Evolutionary conservation across 2,888 invertebrate genomes (phyloP).

Genomic region (Orchesellides sinensis): DNA sequence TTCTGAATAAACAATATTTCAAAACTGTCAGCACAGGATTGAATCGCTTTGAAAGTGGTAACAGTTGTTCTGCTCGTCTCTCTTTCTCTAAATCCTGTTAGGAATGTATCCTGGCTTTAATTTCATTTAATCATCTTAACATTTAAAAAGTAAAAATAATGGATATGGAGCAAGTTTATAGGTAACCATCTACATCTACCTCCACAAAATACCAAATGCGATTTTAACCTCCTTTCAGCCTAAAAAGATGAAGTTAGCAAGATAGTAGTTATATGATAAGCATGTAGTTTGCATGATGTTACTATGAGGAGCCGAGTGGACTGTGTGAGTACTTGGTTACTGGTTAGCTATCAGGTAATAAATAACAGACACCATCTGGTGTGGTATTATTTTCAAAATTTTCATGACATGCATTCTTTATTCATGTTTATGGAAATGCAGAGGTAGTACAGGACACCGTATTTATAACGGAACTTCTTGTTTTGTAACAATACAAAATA

Average conservation of each 20-base stretch:
- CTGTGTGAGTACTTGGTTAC: not conserved
- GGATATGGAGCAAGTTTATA: no score
- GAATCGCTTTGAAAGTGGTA: constrained; percentile 44
- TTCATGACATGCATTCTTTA: constrained; percentile 63
- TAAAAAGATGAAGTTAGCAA: no score
- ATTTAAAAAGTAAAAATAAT: constrained; percentile 41
- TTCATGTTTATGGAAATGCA: constrained; percentile 62
- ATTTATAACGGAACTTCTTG: no score
- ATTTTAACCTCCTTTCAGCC: no score
- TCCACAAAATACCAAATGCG: no score
- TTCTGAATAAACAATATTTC: constrained; percentile 45
- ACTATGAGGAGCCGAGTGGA: no score
- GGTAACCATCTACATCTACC: no score
- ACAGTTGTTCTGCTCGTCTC: constrained; percentile 33
- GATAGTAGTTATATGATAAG: no score
- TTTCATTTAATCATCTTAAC: constrained; percentile 58
- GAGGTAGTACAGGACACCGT: no score
- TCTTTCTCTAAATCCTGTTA: not conserved
- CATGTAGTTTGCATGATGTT: no score
- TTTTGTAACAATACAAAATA: no score
- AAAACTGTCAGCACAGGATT: constrained; percentile 58
- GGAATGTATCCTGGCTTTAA: constrained; percentile 46
- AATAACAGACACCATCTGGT: constrained; percentile 62
- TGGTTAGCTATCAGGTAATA: constrained; percentile 51
- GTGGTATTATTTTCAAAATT: constrained; percentile 52